phyloP scores from a whole-genome alignment of 2,113 vertebrate species.

The Alethe castanea region DNA sequence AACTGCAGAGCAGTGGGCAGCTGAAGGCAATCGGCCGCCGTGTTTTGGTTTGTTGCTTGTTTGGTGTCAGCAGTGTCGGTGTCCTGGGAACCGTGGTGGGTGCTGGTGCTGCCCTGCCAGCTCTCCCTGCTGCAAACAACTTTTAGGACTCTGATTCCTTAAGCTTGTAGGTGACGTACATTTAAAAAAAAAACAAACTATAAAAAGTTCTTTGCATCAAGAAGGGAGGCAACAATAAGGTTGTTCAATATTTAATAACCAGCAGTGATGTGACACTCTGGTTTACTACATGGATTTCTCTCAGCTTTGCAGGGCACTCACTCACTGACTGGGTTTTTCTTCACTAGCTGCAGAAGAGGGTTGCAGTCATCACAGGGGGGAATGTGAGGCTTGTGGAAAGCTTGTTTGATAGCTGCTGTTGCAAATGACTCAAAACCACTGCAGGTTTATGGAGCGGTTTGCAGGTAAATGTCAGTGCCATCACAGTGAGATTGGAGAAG shows the following conservation, averaged over 20 bases:
- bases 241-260: neutral
- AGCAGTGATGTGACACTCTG: accelerated
- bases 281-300: neutral
- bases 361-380: neutral
- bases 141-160: neutral
- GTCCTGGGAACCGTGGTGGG: neutral
- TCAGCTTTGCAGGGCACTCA: neutral
- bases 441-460: accelerated
- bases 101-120: neutral
- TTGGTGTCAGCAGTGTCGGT: neutral
- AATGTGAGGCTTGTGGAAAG: neutral
- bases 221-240: neutral
- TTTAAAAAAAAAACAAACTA: too few relatives aligned
- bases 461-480: neutral
- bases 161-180: neutral
- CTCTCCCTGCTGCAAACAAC: neutral
- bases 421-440: neutral
- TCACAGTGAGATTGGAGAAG: neutral
- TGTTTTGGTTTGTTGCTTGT: neutral
- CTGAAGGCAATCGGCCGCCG: neutral
- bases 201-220: neutral
- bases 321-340: neutral
- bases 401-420: neutral
- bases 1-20: constrained; percentile 15
- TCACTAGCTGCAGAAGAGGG: neutral